Percentiles rank a stretch among this genome's conserved stretches.
Conservation (phyloP, 2,113 vertebrate genomes). For the Mionectes macconnelli region DNA sequence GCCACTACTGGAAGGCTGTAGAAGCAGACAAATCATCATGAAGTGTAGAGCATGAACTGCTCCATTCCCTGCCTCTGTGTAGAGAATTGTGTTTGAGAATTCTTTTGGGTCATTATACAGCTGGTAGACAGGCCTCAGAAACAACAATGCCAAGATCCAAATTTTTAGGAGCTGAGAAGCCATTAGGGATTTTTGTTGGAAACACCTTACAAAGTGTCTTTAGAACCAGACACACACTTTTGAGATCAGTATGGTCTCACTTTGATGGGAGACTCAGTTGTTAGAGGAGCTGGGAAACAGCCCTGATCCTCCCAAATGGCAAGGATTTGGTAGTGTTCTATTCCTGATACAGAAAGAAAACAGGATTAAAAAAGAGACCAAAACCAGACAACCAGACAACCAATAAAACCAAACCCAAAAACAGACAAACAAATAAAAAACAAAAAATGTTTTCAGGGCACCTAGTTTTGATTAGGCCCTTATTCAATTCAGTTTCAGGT, state of each 20-base stretch:
- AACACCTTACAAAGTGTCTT: not conserved
- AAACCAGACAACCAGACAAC: too few species aligned
- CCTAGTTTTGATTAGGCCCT: not conserved
- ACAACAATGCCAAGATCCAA: not conserved
- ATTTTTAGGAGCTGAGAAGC: not conserved
- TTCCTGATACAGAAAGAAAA: not conserved
- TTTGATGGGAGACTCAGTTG: not conserved
- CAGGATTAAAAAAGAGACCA: not conserved
- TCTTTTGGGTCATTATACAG: not conserved
- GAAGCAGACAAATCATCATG: not conserved
- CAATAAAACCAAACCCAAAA: not conserved
- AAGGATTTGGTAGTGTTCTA: not conserved
- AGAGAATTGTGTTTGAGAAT: not conserved
- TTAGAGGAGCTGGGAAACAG: not conserved
- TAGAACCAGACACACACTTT: not conserved
- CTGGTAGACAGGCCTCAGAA: not conserved
- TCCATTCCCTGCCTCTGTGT: not conserved
- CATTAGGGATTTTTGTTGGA: not conserved
- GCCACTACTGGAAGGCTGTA: not conserved
- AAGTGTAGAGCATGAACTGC: not conserved
- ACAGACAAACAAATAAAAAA: not conserved
- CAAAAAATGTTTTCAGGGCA: not conserved
- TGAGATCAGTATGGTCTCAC: not conserved
- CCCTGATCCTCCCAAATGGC: not conserved
- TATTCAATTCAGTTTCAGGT: not conserved